Evolutionary conservation across 2,888 invertebrate genomes (phyloP), one percentile per base, ranked within the genome.

Genomic region (Apoda limacodes): DNA sequence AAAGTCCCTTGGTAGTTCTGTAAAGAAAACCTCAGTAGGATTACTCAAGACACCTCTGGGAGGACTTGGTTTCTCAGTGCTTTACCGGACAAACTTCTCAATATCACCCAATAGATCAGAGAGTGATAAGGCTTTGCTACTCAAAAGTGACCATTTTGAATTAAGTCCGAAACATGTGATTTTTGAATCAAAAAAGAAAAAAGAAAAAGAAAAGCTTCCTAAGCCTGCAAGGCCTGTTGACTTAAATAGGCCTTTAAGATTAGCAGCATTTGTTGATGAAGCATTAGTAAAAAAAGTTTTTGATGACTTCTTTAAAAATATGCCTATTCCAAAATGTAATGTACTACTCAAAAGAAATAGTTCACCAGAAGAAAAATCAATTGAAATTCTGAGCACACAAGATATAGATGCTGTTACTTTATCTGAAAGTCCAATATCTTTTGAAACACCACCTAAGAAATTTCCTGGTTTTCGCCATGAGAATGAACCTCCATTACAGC

Each of bases 71-170:
- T 84, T 96, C 55, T 88, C 89, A 1, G 89, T 96, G 7, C 86
- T 90, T 0, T 97, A 95, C 63, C 85, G 97, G 49, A 95, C 95
- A 2, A 93, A 95, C 71, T 90, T 97, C 85, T 91, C 95, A 2
- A 92, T 96, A 54, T 90, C 95, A 2, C 95, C 95, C 3, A 91
- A 92, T 34, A 88, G 87, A 39, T 83, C 85, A 2, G 86, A 86
- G 23, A 86, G 86, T 35, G 89, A 89, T 43, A 66, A 70, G 40
- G 83, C 86, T 1, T 86, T 93, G 20, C 86, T 95, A 82, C 75
- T 95, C n/a, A 95, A 95, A 61, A 95, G 94, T 55, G 94, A 96
- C 64, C 95, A 96, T 67, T 96, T 95, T 62, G 91, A 93, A 61
- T 62, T 86, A 42, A 88, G 90, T 56, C 88, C 90, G 0, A 85